Base-by-base conservation (phyloP, 2,888 invertebrate genomes). In the Chrysomela aeneicollis region DNA sequence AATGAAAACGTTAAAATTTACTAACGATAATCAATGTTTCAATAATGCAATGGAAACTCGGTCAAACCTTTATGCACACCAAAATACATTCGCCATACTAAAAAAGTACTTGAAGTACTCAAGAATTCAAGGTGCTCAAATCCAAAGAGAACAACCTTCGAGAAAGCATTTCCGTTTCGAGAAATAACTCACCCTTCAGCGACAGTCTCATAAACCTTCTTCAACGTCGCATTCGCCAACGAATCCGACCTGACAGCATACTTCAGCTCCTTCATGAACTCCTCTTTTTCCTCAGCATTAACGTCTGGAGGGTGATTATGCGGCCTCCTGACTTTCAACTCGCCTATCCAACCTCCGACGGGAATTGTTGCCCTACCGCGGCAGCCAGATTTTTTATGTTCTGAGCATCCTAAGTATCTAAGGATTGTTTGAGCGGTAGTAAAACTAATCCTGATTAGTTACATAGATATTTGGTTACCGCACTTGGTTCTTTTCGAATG, bases 251-350 rank as follows among this genome's bases (percentile, higher is more conserved):
- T 59, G 2, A 76, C 77, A 2, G 76, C 77, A n/a, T 63, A 67
- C 59, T 75, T 78, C 50, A 80, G 69, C 58, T 76, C 74, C 57
- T 72, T 73, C 6, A 78, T 62, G 62, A 80, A 80, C 0, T 69
- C 70, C 42, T 78, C 74, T 66, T 76, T 77, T 53, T 79, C 78
- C 59, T 74, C 74, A 2, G 77, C 79, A 61, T 76, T 76, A 18
- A 73, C 58, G 69, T 80, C 78, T 0, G 78, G 79, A 1, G 78
- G 78, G 67, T 80, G 80, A 68, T 80, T 80, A 59, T 80, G 79
- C 8, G 74, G 73, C 66, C 77, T 73, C 6, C 79, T 79, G 50
- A 79, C 63, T 69, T 73, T 75, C 51, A 80, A 64, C 53, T 74
- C 67, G 22, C 72, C 68, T 53, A 76, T 55, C 22, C 67, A 62